phyloP scores from a whole-genome alignment of 2,797 vertebrate genomes.

The Eulemur rubriventer region DNA sequence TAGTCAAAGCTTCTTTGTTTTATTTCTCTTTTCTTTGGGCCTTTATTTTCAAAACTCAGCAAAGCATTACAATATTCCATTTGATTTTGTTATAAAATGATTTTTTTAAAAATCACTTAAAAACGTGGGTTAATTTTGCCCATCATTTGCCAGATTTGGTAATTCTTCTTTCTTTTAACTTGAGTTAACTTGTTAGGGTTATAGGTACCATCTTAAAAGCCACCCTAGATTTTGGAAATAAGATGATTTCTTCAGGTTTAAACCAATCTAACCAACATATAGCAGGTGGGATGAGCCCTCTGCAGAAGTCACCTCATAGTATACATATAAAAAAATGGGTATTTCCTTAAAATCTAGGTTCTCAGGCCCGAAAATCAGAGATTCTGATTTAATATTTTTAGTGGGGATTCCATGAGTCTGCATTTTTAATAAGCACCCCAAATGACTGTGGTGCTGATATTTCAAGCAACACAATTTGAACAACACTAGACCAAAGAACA shows the following conservation, averaged over 20 bases:
- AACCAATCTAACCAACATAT: neutral
- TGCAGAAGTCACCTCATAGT: neutral
- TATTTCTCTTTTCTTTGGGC: neutral
- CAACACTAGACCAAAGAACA: neutral
- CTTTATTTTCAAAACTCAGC: neutral
- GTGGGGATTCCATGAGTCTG: neutral
- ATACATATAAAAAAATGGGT: neutral
- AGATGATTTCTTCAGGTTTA: neutral
- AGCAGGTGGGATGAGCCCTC: neutral
- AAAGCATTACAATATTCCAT: neutral
- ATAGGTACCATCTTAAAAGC: neutral
- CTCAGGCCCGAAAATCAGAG: neutral
- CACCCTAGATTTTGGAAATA: neutral
- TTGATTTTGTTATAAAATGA: neutral
- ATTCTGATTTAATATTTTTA: neutral
- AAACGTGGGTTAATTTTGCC: neutral
- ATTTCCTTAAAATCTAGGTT: neutral
- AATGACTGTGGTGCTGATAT: neutral
- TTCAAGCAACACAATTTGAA: neutral
- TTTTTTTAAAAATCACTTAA: neutral
- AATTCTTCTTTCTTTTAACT: neutral
- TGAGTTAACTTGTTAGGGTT: neutral
- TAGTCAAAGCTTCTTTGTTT: neutral
- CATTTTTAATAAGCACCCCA: neutral
- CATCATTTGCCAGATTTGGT: neutral